Conservation (phyloP, 1,140 invertebrate species). For the Procambarus virginalis region DNA sequence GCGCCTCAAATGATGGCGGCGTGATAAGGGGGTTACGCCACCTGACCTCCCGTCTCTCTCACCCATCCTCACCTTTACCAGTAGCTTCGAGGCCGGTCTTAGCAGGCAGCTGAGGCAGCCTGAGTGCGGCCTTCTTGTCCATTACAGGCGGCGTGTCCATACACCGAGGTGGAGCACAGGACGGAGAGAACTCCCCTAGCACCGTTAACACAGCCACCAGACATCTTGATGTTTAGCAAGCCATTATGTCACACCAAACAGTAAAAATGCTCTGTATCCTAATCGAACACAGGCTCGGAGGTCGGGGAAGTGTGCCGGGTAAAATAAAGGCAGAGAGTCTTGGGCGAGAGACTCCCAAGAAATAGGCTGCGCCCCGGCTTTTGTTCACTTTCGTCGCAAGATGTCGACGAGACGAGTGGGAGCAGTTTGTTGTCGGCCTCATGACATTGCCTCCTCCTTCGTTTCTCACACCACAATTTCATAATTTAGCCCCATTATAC, state of each 20-base stretch:
- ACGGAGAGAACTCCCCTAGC: background rate
- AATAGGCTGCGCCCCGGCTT: background rate
- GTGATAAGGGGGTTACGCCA: background rate
- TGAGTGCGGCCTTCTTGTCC: constrained; percentile 38
- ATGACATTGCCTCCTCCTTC: too few relatives aligned
- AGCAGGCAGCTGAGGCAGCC: constrained; percentile 31
- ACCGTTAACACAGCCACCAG: constrained; percentile 23
- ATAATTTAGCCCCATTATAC: too few relatives aligned
- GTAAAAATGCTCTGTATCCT: constrained; percentile 37
- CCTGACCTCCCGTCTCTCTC: background rate
- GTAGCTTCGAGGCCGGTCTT: constrained; percentile 9
- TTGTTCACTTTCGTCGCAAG: background rate
- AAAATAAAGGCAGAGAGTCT: constrained; percentile 22
- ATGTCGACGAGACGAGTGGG: constrained; percentile 27
- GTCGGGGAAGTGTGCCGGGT: background rate
- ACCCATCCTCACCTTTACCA: constrained; percentile 10
- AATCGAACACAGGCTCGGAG: constrained; percentile 26
- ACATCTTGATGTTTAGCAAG: constrained; percentile 49
- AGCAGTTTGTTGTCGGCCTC: too few relatives aligned
- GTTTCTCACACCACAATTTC: too few relatives aligned
- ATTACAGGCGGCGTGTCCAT: constrained; percentile 32
- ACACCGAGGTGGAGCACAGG: constrained; percentile 7
- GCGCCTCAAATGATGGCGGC: too few relatives aligned
- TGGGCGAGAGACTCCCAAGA: constrained; percentile 39
- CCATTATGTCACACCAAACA: constrained; percentile 35